phyloP scores from a whole-genome alignment of 2,797 vertebrate species.

The Cichlasoma orientale region DNA sequence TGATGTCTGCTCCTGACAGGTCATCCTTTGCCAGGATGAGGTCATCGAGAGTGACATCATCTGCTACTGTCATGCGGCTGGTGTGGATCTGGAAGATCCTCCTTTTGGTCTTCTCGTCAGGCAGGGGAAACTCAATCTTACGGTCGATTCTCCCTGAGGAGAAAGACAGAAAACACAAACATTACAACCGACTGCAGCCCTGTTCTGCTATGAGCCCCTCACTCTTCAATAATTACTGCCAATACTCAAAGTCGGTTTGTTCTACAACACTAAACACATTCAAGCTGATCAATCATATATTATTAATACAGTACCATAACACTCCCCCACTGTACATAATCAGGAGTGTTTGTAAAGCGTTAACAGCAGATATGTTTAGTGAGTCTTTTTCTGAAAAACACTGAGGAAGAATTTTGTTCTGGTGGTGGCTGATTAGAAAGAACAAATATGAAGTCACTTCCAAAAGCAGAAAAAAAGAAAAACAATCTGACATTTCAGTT shows the following conservation, averaged over 20 bases:
- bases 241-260: no score
- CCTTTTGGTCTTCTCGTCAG: conserved; percentile 96
- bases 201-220: rapidly evolving
- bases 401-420: neutral
- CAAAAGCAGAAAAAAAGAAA: neutral
- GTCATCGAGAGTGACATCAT: conserved; percentile 93
- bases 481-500: conserved; percentile 23
- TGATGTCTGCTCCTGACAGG: conserved; percentile 96
- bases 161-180: neutral
- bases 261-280: neutral
- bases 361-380: neutral
- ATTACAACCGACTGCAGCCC: neutral
- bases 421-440: neutral
- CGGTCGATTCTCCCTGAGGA: conserved; percentile 91
- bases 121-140: conserved; percentile 97
- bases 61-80: conserved; percentile 93
- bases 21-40: conserved; percentile 98
- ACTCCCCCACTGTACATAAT: neutral
- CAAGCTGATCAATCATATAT: rapidly evolving
- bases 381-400: neutral
- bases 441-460: neutral
- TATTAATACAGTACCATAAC: neutral
- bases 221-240: neutral
- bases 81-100: conserved; percentile 99
- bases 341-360: neutral